phyloP scores from a whole-genome alignment of 2,888 invertebrate species.

The Watsonalla cultraria region DNA sequence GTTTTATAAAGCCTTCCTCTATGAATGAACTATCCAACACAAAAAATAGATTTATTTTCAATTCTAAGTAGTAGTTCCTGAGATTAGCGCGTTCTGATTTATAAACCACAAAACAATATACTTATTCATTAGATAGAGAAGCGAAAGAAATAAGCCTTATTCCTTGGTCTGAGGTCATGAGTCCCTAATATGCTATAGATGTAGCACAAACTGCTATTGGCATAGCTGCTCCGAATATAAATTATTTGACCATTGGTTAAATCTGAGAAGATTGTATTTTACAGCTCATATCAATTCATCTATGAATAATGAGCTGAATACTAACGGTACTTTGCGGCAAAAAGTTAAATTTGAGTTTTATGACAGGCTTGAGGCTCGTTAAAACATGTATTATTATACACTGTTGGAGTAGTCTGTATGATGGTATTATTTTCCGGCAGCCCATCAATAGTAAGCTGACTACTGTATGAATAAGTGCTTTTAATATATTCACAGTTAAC shows the following conservation, averaged over 20 bases:
- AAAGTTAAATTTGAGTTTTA: too few relatives aligned
- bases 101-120: too few relatives aligned
- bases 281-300: neutral
- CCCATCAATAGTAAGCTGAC: neutral
- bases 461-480: neutral
- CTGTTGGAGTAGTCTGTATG: neutral
- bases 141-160: too few relatives aligned
- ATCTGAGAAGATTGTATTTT: too few relatives aligned
- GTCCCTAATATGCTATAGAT: neutral
- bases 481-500: slow-evolving; percentile 16
- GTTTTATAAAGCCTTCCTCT: too few relatives aligned
- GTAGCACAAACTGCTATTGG: neutral
- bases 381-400: neutral
- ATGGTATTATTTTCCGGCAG: neutral
- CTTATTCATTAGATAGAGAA: too few relatives aligned
- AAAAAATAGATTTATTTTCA: too few relatives aligned
- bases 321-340: neutral
- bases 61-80: too few relatives aligned
- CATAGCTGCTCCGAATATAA: neutral
- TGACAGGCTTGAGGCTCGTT: too few relatives aligned
- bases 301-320: neutral
- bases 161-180: too few relatives aligned
- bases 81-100: too few relatives aligned
- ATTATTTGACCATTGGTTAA: neutral
- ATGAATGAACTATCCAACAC: too few relatives aligned